These are phyloP conservation scores for Ptychodera flava DNA, from an alignment of 35 echinoderm and acorn worm genomes.

Conservation along the genomic window DNA sequence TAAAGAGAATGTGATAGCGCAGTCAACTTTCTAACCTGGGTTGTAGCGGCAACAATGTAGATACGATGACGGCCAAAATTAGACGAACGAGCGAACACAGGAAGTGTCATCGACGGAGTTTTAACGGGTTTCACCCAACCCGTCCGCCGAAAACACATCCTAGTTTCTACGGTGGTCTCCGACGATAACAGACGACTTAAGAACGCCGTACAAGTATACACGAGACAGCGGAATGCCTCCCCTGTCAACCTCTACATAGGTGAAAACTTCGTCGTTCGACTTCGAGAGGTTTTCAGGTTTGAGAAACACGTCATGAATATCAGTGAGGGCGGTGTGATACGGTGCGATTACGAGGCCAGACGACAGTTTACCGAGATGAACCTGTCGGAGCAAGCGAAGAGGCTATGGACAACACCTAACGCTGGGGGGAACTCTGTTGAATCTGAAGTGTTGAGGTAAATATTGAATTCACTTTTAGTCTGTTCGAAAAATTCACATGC, in stretches of 20 bases:
- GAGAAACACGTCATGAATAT: not conserved
- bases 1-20: no score
- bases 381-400: conserved; percentile 43
- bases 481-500: no score
- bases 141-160: conserved; percentile 2
- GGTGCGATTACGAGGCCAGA: not conserved
- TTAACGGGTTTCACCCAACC: conserved; percentile 6
- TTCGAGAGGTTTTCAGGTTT: conserved; percentile 6
- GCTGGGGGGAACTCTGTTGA: conserved; percentile 93
- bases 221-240: not conserved
- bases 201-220: not conserved
- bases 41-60: not conserved
- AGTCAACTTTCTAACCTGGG: not conserved
- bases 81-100: not conserved
- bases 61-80: not conserved
- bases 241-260: conserved; percentile 8
- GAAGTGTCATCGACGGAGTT: not conserved
- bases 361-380: conserved; percentile 33
- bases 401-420: conserved; percentile 42
- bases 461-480: no score
- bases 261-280: not conserved
- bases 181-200: not conserved
- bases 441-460: conserved; percentile 97
- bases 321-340: conserved; percentile 1
- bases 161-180: not conserved